Conservation (phyloP, 1,140 invertebrate genomes). For the Saccostrea echinata region DNA sequence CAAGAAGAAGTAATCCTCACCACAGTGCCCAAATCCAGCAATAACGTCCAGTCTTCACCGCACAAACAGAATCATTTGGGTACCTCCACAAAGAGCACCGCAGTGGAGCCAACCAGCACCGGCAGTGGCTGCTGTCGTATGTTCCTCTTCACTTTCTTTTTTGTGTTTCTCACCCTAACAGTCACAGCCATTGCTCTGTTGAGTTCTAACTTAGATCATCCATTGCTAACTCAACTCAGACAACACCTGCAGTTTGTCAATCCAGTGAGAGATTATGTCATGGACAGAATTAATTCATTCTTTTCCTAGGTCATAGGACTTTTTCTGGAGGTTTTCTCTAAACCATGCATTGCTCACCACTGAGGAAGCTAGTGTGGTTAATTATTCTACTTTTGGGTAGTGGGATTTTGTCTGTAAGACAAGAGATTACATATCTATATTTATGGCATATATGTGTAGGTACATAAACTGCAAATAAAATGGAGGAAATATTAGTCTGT, state of each 20-base stretch:
- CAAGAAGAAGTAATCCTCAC: slow-evolving; percentile 49
- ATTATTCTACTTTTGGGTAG: slow-evolving; percentile 10
- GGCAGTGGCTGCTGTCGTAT: slow-evolving; percentile 61
- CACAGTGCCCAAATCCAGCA: slow-evolving; percentile 44
- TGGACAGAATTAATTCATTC: slow-evolving; percentile 57
- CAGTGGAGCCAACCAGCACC: slow-evolving; percentile 38
- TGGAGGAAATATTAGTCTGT: not conserved
- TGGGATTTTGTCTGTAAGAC: slow-evolving; percentile 3
- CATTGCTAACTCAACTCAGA: slow-evolving; percentile 62
- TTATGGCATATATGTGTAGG: not conserved
- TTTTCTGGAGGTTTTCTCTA: not conserved
- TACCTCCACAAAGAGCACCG: not conserved
- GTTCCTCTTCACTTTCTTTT: slow-evolving; percentile 64
- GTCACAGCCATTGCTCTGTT: slow-evolving; percentile 68
- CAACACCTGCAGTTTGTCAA: slow-evolving; percentile 69
- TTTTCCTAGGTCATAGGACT: not conserved
- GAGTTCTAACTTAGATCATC: slow-evolving; percentile 71
- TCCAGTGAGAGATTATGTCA: slow-evolving; percentile 69
- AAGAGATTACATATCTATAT: slow-evolving; percentile 18
- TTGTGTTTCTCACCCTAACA: slow-evolving; percentile 67
- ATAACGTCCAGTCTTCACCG: slow-evolving; percentile 35
- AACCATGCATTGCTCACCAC: not conserved
- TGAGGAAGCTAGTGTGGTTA: not conserved
- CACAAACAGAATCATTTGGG: slow-evolving; percentile 36
- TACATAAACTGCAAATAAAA: slow-evolving; percentile 18